These are phyloP conservation scores for Allophyes oxyacanthae DNA, from an alignment of 2,888 invertebrate species.

Conservation along the genomic window DNA sequence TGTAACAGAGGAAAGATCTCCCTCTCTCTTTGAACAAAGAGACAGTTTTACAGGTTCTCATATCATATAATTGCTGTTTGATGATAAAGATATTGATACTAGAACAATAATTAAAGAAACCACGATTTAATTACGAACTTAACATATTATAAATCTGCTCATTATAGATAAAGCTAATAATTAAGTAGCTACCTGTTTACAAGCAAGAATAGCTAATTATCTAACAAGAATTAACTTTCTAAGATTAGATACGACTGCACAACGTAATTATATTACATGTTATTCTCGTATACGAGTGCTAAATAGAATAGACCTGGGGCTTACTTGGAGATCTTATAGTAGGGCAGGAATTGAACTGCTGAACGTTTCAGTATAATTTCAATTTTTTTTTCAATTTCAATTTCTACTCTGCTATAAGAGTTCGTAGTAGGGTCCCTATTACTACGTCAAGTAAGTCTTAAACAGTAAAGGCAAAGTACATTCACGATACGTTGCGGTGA, in stretches of 20 bases:
- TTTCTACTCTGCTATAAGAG: too few relatives aligned
- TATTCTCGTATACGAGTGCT: constrained; percentile 17
- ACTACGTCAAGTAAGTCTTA: constrained; percentile 22
- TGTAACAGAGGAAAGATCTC: too few relatives aligned
- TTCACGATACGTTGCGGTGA: too few relatives aligned
- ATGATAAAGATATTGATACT: constrained; percentile 10
- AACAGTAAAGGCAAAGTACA: not conserved
- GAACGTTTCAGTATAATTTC: too few relatives aligned
- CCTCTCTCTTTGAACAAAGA: too few relatives aligned
- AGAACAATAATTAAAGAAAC: too few relatives aligned
- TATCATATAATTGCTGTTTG: constrained; percentile 15
- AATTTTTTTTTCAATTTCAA: too few relatives aligned
- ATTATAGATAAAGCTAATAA: constrained; percentile 29
- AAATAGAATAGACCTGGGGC: constrained; percentile 23
- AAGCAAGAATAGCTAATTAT: constrained; percentile 32
- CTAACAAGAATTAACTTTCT: constrained; percentile 43
- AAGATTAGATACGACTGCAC: constrained; percentile 40
- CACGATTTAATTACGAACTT: too few relatives aligned
- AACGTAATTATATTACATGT: constrained; percentile 41
- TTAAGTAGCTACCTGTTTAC: constrained; percentile 44
- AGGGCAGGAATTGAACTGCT: too few relatives aligned
- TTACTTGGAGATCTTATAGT: too few relatives aligned
- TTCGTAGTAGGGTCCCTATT: too few relatives aligned
- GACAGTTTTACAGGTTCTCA: too few relatives aligned
- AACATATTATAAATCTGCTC: constrained; percentile 25